Evolutionary conservation across 1,140 invertebrate species (phyloP).

Genomic region (Drosophila pruinosa): DNA sequence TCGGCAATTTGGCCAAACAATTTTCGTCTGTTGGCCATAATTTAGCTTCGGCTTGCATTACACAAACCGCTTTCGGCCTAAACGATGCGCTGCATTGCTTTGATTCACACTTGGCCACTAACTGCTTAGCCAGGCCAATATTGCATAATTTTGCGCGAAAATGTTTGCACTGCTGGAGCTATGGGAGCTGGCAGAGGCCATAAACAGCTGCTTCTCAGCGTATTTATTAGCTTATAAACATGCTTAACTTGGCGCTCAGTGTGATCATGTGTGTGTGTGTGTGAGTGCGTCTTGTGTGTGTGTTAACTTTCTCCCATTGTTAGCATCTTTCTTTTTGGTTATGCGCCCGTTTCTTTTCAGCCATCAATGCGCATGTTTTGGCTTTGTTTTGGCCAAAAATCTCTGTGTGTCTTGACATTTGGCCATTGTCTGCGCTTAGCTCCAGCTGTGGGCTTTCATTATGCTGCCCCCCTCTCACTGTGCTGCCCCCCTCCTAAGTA

Average conservation of each 20-base stretch:
- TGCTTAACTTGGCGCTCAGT: conserved; percentile 21
- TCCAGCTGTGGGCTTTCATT: conserved; percentile 36
- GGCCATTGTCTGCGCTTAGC: conserved; percentile 54
- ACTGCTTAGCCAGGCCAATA: conserved; percentile 30
- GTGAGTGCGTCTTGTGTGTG: conserved; percentile 30
- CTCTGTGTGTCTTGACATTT: conserved; percentile 61
- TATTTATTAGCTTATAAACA: conserved; percentile 73
- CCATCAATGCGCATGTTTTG: conserved; percentile 26
- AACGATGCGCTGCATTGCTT: conserved; percentile 29
- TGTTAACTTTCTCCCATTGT: conserved; percentile 77
- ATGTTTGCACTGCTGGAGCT: background rate
- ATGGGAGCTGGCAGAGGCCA: background rate
- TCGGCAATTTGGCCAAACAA: conserved; percentile 21
- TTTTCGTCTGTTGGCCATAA: conserved; percentile 14
- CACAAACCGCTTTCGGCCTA: conserved; percentile 25
- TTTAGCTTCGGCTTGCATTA: conserved; percentile 31
- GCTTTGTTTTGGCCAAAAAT: conserved; percentile 47
- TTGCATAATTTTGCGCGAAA: conserved; percentile 63
- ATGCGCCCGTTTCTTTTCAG: conserved; percentile 52
- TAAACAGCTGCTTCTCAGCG: conserved; percentile 11
- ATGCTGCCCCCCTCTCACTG: background rate
- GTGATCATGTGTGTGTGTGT: conserved; percentile 7
- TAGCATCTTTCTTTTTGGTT: conserved; percentile 77
- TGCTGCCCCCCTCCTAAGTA: background rate
- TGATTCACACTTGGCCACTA: conserved; percentile 67